Evolutionary conservation across 2,113 vertebrate species (phyloP).

Genomic region (Panthera uncia): DNA sequence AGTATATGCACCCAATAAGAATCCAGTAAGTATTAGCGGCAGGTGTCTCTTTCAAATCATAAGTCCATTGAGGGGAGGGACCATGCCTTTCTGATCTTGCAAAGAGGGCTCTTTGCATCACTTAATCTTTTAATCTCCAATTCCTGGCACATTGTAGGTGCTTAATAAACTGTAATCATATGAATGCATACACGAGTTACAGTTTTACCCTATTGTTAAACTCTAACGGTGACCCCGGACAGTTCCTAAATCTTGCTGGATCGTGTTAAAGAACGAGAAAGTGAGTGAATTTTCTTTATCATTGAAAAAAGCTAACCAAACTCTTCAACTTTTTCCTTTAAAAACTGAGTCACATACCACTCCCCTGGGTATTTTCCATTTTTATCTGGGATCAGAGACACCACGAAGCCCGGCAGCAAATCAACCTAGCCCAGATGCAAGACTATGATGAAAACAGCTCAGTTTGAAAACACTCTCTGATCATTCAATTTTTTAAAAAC

Average conservation of each 20-base stretch:
- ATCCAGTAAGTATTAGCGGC: neutral
- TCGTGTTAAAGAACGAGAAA: neutral
- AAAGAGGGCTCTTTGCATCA: neutral
- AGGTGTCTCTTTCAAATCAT: neutral
- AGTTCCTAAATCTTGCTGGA: neutral
- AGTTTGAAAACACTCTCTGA: neutral
- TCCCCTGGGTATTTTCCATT: neutral
- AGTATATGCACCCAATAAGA: neutral
- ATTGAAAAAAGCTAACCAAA: slow-evolving; percentile 23
- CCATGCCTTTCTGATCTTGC: neutral
- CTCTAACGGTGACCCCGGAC: neutral
- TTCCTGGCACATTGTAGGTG: neutral
- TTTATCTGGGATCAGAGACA: slow-evolving; percentile 34
- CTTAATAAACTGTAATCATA: neutral
- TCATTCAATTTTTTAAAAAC: neutral
- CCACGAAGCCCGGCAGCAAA: neutral
- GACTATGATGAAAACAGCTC: neutral
- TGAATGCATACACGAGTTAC: neutral
- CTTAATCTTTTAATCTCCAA: neutral
- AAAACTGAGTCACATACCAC: neutral
- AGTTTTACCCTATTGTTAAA: neutral
- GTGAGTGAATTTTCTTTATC: neutral
- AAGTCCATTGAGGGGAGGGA: neutral
- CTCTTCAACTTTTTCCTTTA: neutral
- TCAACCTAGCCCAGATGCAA: neutral